These are phyloP conservation scores for Cygnus olor DNA, from an alignment of 2,797 vertebrate genomes.

Conservation along the genomic window DNA sequence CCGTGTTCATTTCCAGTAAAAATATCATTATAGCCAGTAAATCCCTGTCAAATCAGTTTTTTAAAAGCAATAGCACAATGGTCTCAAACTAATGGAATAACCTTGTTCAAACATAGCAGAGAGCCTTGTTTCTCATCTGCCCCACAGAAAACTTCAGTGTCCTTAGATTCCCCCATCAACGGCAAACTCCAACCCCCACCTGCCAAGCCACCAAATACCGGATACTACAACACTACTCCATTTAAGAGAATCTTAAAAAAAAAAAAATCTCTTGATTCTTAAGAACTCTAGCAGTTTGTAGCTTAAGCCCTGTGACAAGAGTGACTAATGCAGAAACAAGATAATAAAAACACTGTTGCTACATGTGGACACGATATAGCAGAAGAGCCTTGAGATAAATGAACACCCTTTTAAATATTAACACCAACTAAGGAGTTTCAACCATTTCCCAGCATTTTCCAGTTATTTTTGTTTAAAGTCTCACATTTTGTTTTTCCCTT, in stretches of 20 bases:
- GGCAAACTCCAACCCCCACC: background rate
- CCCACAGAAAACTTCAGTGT: background rate
- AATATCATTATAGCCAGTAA: background rate
- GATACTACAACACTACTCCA: background rate
- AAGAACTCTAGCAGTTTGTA: background rate
- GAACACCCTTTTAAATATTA: background rate
- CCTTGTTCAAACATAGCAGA: background rate
- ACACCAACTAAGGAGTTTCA: background rate
- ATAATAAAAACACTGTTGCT: background rate
- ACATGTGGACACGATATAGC: background rate
- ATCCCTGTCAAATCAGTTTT: background rate
- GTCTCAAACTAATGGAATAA: background rate
- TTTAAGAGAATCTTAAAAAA: background rate
- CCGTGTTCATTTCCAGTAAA: background rate
- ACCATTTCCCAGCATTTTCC: background rate
- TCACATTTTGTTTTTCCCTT: background rate
- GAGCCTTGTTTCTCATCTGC: background rate
- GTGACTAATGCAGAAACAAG: background rate
- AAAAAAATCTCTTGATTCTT: background rate
- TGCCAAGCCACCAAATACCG: background rate
- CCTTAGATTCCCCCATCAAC: background rate
- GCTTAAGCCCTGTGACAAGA: background rate
- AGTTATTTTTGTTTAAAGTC: background rate
- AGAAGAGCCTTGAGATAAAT: background rate
- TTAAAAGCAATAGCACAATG: background rate